Conservation (phyloP, 1,140 invertebrate species). For the Drosophila subpulchrella region DNA sequence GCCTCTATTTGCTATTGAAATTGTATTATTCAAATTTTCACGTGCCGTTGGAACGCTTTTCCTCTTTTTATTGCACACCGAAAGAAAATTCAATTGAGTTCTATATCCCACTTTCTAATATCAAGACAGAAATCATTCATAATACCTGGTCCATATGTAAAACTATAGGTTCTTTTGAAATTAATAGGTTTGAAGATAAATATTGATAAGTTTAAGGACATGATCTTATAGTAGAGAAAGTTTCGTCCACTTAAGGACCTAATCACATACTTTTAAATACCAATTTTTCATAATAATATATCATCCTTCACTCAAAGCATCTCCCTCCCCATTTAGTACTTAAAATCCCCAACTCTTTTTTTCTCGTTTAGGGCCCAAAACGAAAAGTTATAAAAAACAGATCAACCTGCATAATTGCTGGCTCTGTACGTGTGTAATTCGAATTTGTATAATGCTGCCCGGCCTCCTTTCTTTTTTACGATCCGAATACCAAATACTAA, state of each 20-base stretch:
- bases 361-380: constrained; percentile 15
- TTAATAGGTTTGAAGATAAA: too few relatives aligned
- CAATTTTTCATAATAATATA: neutral
- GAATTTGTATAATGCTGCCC: constrained; percentile 60
- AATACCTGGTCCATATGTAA: too few relatives aligned
- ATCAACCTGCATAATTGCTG: constrained; percentile 67
- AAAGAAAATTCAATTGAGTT: neutral
- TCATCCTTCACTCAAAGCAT: neutral
- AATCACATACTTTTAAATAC: neutral
- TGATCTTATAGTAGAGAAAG: too few relatives aligned
- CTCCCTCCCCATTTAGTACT: neutral
- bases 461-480: constrained; percentile 35
- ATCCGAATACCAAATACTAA: constrained; percentile 31
- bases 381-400: constrained; percentile 48
- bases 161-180: too few relatives aligned
- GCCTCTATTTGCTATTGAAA: constrained; percentile 58
- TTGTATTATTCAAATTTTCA: constrained; percentile 50
- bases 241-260: neutral
- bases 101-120: too few relatives aligned
- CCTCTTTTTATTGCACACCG: constrained; percentile 17
- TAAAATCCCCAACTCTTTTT: neutral
- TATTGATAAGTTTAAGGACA: too few relatives aligned
- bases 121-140: too few relatives aligned
- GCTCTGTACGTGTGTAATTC: constrained; percentile 60
- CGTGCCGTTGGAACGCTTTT: neutral